These are phyloP conservation scores for Homarus americanus DNA, from an alignment of 1,140 invertebrate species.

Conservation along the genomic window DNA sequence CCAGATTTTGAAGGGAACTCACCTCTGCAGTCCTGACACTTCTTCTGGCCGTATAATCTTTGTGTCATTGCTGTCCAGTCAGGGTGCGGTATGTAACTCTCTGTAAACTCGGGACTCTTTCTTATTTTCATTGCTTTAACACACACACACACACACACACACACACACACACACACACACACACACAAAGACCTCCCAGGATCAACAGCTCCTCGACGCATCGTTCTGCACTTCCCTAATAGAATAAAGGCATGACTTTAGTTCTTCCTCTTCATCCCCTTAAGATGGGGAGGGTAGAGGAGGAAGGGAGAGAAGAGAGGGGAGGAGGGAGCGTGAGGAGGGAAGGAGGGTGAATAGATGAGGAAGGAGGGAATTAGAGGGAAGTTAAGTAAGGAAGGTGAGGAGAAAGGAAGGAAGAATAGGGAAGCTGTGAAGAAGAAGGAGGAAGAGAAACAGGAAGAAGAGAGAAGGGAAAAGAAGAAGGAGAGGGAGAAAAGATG, in stretches of 20 bases:
- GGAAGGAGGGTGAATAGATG: not conserved
- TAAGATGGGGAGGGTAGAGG: not conserved
- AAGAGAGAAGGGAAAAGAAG: not conserved
- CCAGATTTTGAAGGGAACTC: too few relatives aligned
- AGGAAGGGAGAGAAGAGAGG: not conserved
- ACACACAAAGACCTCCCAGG: not conserved
- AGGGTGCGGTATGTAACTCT: too few relatives aligned
- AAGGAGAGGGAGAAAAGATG: too few relatives aligned
- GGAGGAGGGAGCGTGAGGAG: not conserved
- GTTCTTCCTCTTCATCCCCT: conserved; percentile 1
- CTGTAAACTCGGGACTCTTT: too few relatives aligned
- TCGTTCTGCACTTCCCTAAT: conserved; percentile 11
- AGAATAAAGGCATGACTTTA: conserved; percentile 13
- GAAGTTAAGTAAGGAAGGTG: not conserved
- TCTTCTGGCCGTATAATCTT: too few relatives aligned
- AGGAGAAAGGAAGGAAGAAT: not conserved
- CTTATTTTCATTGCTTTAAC: too few relatives aligned
- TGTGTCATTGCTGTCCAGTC: too few relatives aligned
- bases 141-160: not conserved
- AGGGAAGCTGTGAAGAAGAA: too few relatives aligned
- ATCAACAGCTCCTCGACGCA: not conserved
- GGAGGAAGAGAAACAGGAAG: not conserved
- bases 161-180: not conserved
- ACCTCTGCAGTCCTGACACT: too few relatives aligned
- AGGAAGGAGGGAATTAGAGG: not conserved